These are phyloP conservation scores for Oryctolagus cuniculus DNA, from an alignment of 2,113 vertebrate genomes.

Conservation along the genomic window DNA sequence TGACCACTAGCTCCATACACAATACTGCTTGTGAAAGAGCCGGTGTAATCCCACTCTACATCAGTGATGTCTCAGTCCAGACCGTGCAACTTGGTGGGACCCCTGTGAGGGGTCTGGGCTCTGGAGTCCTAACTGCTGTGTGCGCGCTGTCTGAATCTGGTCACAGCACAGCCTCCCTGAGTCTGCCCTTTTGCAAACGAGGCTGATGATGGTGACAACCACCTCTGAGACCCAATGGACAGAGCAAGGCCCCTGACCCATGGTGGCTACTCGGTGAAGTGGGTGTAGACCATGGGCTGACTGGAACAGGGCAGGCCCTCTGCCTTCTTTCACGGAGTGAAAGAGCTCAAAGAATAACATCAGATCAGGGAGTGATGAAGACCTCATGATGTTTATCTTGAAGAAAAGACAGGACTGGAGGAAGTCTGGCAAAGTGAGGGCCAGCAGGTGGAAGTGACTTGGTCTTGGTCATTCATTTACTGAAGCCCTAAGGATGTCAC, in stretches of 20 bases:
- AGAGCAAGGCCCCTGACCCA: background rate
- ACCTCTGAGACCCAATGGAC: background rate
- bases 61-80: background rate
- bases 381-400: background rate
- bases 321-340: background rate
- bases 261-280: background rate
- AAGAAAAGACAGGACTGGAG: background rate
- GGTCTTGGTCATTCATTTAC: background rate
- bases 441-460: background rate
- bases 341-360: background rate
- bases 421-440: background rate
- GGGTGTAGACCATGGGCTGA: background rate
- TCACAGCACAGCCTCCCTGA: background rate
- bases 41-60: accelerated
- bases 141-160: background rate
- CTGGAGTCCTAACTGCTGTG: background rate
- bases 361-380: background rate
- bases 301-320: background rate
- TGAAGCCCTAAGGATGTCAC: background rate
- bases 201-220: background rate
- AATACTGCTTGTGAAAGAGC: background rate
- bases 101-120: background rate
- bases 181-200: background rate
- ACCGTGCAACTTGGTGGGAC: background rate
- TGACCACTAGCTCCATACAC: background rate